Evolutionary conservation across 2,113 vertebrate genomes (phyloP), one percentile per base, ranked within the genome.

Genomic region (Thalassarche chlororhynchos): DNA sequence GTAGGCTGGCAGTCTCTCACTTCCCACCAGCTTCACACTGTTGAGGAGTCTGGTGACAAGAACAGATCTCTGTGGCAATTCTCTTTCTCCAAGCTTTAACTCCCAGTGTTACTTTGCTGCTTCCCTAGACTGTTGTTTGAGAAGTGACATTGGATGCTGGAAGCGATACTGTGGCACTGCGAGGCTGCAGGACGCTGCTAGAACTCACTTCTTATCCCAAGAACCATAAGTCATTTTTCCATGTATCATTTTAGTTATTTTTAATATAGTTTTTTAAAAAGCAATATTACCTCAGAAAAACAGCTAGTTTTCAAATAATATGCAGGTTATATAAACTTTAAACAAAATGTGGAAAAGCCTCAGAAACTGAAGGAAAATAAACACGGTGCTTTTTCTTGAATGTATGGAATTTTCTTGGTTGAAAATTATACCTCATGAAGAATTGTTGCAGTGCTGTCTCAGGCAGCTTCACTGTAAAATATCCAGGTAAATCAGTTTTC

Each of bases 1-100:
- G 77, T 68, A 94, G 81, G 74, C 70, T 87, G 65, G 26, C 92
- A 89, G 92, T 92, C 89, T 97, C 84, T 89, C 92, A 96, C 95
- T 87, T 96, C 95, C 91, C 81, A 96, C 86, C 36, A 72, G 16
- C 77, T 91, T 95, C 89, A 18, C 13, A 3, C 76, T 84, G 68
- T 66, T 68, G 88, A 84, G 72, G 68, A 64, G 31, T 86, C 64
- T 89, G 77, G 69, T 79, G 93, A 84, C 76, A 92, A 71, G 69
- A 90, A 40, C 65, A 79, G 40, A 74, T 96, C 81, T 93, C 42
- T 16, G 74, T 84, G 69, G 55, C 80, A 71, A 32, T 92, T 93
- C 80, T 74, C 51, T 61, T 95, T 84, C 74, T 90, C 40, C 12
- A 31, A 21, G 77, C 26, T 88, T 75, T 42, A 71, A 14, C 21